Evolutionary conservation across 2,113 vertebrate genomes (phyloP).

Genomic region (Thunnus maccoyii): DNA sequence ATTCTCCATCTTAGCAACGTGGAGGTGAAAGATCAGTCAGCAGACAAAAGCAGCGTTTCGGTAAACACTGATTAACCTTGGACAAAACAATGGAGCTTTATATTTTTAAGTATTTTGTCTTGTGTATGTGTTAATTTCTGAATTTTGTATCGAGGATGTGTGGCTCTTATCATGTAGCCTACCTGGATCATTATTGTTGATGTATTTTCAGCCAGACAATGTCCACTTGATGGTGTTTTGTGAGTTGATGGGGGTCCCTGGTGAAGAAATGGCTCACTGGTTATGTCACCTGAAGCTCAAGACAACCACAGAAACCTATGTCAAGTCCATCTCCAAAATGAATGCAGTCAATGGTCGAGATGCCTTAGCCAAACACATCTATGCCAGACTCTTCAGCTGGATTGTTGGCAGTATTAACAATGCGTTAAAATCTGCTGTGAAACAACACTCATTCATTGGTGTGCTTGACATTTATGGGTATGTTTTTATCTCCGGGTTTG

Average conservation of each 20-base stretch:
- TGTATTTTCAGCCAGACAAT: conserved; percentile 87
- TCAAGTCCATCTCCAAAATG: conserved; percentile 91
- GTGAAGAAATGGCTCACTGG: conserved; percentile 95
- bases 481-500: conserved; percentile 47
- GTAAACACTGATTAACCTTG: conserved; percentile 80
- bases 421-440: conserved; percentile 88
- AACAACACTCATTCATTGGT: conserved; percentile 95
- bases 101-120: neutral
- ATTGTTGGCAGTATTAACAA: conserved; percentile 93
- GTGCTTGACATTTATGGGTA: conserved; percentile 98
- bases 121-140: neutral
- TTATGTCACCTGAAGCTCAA: conserved; percentile 94
- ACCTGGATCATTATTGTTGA: neutral
- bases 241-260: conserved; percentile 92
- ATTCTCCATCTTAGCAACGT: conserved; percentile 97
- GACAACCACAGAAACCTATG: conserved; percentile 92
- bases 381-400: conserved; percentile 93
- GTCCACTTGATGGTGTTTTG: conserved; percentile 92
- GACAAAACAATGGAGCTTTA: neutral
- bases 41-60: conserved; percentile 89
- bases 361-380: conserved; percentile 95
- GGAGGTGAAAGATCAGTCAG: conserved; percentile 88
- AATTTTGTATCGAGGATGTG: neutral
- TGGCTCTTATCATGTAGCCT: neutral
- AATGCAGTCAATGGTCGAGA: conserved; percentile 92